Evolutionary conservation across 2,113 vertebrate genomes (phyloP).

Genomic region (Gasterosteus aculeatus): DNA sequence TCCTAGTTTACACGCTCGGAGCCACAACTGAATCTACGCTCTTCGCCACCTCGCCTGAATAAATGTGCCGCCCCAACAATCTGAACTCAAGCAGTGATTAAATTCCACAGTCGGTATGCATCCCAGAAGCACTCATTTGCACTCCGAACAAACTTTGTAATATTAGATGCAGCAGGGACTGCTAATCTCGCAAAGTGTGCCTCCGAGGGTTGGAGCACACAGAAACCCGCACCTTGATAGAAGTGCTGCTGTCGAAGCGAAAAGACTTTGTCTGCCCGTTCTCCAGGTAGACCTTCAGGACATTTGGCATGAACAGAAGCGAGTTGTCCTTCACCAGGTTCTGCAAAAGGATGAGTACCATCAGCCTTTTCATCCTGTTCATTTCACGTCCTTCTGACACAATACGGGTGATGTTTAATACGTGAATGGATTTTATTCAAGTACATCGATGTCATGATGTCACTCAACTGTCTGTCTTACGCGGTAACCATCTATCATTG

Average conservation of each 20-base stretch:
- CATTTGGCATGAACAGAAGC: slow-evolving; percentile 99
- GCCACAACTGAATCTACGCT: slow-evolving; percentile 17
- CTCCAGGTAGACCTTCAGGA: slow-evolving; percentile 98
- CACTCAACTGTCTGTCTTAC: slow-evolving; percentile 22
- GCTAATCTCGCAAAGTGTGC: slow-evolving; percentile 25
- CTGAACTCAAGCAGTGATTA: slow-evolving; percentile 28
- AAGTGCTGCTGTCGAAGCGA: slow-evolving; percentile 95
- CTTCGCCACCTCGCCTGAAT: slow-evolving; percentile 15
- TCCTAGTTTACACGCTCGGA: background rate
- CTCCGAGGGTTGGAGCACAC: background rate
- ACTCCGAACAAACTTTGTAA: slow-evolving; percentile 54
- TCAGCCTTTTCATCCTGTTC: background rate
- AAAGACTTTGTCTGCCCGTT: slow-evolving; percentile 99
- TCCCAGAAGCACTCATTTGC: slow-evolving; percentile 30
- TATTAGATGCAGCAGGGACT: slow-evolving; percentile 31
- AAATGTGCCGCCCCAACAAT: slow-evolving; percentile 34
- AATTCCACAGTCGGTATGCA: slow-evolving; percentile 28
- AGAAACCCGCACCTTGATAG: slow-evolving; percentile 88
- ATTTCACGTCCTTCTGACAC: background rate
- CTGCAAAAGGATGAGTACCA: slow-evolving; percentile 70
- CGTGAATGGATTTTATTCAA: slow-evolving; percentile 11
- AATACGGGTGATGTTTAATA: slow-evolving; percentile 6
- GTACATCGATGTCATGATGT: background rate
- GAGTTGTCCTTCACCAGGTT: slow-evolving; percentile 96
- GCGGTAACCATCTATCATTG: slow-evolving; percentile 52